Evolutionary conservation across 2,113 vertebrate genomes (phyloP).

Genomic region (Antechinus stuartii): DNA sequence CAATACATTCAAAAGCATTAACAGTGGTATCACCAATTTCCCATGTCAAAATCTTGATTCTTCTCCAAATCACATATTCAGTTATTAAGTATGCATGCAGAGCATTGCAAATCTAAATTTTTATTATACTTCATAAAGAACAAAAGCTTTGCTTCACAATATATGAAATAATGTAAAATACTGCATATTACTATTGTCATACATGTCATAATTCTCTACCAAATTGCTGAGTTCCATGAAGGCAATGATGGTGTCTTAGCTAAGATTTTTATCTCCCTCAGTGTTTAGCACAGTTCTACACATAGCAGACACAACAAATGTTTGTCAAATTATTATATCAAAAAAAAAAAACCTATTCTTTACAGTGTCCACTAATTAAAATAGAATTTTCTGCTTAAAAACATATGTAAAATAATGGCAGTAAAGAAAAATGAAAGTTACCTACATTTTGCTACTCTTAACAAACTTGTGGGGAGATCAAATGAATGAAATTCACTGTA

Average conservation of each 20-base stretch:
- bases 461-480: not conserved
- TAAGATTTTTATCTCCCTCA: not conserved
- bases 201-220: not conserved
- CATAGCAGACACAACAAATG: not conserved
- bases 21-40: not conserved
- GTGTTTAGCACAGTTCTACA: not conserved
- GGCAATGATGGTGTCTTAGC: not conserved
- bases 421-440: not conserved
- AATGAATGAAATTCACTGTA: not conserved
- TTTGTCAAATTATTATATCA: not conserved
- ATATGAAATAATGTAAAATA: not conserved
- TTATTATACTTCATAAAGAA: not conserved
- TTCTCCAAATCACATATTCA: not conserved
- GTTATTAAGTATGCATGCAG: not conserved
- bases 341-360: not conserved
- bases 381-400: not conserved
- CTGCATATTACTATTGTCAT: not conserved
- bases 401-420: not conserved
- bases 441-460: not conserved
- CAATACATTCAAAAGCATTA: not conserved
- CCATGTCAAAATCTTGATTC: not conserved
- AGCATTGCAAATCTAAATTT: not conserved
- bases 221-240: not conserved
- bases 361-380: not conserved
- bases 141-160: not conserved